Percentiles rank a stretch among this genome's conserved stretches.
These are phyloP conservation scores for Lasius platythorax DNA, from an alignment of 2,888 invertebrate species.

Conservation along the genomic window DNA sequence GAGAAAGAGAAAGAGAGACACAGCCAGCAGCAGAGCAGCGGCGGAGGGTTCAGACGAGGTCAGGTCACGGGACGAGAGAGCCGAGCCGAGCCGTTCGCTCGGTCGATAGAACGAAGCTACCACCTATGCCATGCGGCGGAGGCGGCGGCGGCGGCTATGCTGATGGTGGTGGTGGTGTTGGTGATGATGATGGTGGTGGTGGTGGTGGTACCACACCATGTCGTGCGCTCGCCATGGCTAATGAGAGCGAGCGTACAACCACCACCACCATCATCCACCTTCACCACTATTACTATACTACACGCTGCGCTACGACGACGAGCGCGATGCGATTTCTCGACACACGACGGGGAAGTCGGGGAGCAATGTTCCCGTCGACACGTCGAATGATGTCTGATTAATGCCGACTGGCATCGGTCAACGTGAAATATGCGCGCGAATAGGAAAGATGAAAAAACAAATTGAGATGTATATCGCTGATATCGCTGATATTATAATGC, in stretches of 20 bases:
- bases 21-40: constrained; percentile 56
- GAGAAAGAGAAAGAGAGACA: constrained; percentile 45
- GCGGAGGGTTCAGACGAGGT: constrained; percentile 85
- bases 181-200: constrained; percentile 16
- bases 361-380: constrained; percentile 33
- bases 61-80: constrained; percentile 84
- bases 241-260: constrained; percentile 65
- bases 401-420: background rate
- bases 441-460: constrained; percentile 14
- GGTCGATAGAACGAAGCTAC: constrained; percentile 80
- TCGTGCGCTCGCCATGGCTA: constrained; percentile 62
- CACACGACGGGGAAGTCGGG: constrained; percentile 12
- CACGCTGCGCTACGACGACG: background rate
- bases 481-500: background rate
- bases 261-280: constrained; percentile 31
- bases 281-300: background rate
- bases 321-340: constrained; percentile 22
- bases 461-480: constrained; percentile 30
- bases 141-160: background rate
- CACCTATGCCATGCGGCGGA: constrained; percentile 67
- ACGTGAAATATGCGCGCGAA: constrained; percentile 6
- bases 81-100: constrained; percentile 58
- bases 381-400: constrained; percentile 42
- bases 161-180: constrained; percentile 47
- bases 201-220: constrained; percentile 54